phyloP scores from a whole-genome alignment of 2,113 vertebrate species.

The Aix galericulata region DNA sequence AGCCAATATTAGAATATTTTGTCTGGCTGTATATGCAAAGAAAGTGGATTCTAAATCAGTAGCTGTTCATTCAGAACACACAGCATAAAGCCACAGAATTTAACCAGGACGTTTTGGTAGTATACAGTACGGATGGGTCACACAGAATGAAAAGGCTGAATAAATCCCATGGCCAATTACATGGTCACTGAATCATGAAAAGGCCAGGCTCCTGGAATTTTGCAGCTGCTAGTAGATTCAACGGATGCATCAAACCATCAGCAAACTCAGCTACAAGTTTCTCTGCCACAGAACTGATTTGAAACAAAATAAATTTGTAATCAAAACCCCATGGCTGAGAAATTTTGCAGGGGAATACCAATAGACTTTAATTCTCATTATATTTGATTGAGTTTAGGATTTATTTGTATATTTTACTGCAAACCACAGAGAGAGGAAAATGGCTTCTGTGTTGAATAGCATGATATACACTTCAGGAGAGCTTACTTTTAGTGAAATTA shows the following conservation, averaged over 20 bases:
- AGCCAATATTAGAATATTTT: not conserved
- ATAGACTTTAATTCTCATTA: not conserved
- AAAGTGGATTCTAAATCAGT: not conserved
- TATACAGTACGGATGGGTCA: constrained; percentile 41
- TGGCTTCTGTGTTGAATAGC: not conserved
- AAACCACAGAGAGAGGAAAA: not conserved
- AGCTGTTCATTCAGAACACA: not conserved
- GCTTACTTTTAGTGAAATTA: not conserved
- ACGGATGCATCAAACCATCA: constrained; percentile 38
- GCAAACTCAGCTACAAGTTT: constrained; percentile 46
- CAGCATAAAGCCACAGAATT: not conserved
- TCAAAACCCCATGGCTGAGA: not conserved
- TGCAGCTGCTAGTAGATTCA: constrained; percentile 65
- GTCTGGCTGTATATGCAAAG: not conserved
- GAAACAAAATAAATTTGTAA: not conserved
- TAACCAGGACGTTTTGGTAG: not conserved
- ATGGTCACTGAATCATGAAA: constrained; percentile 73
- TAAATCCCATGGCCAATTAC: constrained; percentile 71
- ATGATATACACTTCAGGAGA: fast-evolving
- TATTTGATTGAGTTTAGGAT: not conserved
- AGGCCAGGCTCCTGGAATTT: constrained; percentile 67
- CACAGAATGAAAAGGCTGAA: constrained; percentile 65
- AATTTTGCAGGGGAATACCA: not conserved
- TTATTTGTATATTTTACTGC: not conserved
- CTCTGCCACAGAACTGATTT: not conserved